Conservation (phyloP, 2,888 invertebrate species). For the Pseudococcus longispinus region DNA sequence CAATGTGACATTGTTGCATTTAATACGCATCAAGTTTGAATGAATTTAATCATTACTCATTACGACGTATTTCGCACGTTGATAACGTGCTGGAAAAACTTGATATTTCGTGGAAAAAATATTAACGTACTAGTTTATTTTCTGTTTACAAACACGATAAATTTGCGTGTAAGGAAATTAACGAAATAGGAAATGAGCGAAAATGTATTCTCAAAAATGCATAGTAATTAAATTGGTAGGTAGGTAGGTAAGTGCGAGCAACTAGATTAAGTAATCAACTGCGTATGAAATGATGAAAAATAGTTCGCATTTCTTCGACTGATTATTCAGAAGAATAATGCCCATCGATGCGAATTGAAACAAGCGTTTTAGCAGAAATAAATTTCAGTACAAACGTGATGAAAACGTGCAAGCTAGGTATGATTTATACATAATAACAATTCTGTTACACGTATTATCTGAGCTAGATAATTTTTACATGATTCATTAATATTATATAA, state of each 20-base stretch:
- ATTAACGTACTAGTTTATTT: neutral
- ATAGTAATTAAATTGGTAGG: neutral
- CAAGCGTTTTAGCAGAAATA: neutral
- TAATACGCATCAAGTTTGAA: neutral
- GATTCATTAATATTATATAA: neutral
- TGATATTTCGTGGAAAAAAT: neutral
- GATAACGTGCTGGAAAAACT: neutral
- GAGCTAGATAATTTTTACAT: neutral
- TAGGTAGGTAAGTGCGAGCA: too few relatives aligned
- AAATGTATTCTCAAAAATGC: neutral
- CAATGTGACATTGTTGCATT: neutral
- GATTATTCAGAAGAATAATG: neutral
- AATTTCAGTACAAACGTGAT: neutral
- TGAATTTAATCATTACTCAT: neutral
- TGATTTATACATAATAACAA: neutral
- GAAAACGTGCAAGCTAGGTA: neutral
- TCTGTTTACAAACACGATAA: neutral
- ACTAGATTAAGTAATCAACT: neutral
- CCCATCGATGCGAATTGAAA: neutral
- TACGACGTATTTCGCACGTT: neutral
- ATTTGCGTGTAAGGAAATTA: neutral
- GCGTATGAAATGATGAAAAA: neutral
- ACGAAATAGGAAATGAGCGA: neutral
- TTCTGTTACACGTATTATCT: neutral
- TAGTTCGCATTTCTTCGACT: neutral